phyloP scores from a whole-genome alignment of 2,888 invertebrate genomes.

The Drosophila nr. perissopoda region DNA sequence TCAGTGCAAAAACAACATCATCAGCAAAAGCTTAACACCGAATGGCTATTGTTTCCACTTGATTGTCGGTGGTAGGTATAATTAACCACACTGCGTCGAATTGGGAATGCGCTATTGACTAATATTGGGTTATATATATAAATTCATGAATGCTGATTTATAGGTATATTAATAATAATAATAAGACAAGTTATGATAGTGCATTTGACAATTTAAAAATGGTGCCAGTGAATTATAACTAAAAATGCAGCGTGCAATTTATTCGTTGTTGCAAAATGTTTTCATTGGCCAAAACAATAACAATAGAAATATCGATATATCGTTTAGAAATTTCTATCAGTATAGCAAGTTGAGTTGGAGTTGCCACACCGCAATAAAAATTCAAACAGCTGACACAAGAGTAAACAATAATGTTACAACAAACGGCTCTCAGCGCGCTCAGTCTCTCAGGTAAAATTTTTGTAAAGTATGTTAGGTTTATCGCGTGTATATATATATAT shows the following conservation, averaged over 20 bases:
- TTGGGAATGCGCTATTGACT: constrained; percentile 17
- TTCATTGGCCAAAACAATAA: constrained; percentile 4
- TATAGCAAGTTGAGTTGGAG: constrained; percentile 11
- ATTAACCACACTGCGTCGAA: constrained; percentile 14
- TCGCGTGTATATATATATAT: constrained; percentile 6
- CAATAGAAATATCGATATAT: constrained; percentile 15
- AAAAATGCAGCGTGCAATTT: constrained; percentile 1
- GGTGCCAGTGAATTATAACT: background rate
- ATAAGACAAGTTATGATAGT: background rate
- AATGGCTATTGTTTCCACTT: constrained; percentile 9
- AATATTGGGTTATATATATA: background rate
- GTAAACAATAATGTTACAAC: constrained; percentile 23
- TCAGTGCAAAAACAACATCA: constrained; percentile 25
- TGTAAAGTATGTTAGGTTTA: constrained; percentile 30
- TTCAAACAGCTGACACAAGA: constrained; percentile 44
- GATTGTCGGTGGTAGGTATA: constrained; percentile 7
- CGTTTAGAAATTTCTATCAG: constrained; percentile 8
- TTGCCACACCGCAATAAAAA: constrained; percentile 26
- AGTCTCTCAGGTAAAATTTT: constrained; percentile 33
- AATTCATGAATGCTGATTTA: background rate
- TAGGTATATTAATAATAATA: background rate
- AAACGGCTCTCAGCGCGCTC: constrained; percentile 18
- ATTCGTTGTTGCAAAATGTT: constrained; percentile 13
- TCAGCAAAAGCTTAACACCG: constrained; percentile 34
- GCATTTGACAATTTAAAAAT: background rate